Conservation (phyloP, 1,140 invertebrate genomes). For the Camponotus floridanus region DNA sequence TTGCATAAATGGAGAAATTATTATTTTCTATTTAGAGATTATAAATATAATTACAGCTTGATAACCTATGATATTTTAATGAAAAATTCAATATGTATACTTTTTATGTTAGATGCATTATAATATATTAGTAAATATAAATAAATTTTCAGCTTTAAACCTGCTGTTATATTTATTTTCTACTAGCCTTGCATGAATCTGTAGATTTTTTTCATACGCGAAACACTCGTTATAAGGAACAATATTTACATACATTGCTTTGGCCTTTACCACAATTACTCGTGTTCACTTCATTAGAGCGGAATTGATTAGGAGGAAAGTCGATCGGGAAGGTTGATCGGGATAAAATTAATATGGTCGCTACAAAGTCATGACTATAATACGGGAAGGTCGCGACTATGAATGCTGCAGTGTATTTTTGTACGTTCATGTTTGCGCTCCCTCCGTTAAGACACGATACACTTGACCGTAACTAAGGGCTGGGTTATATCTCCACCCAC, state of each 20-base stretch:
- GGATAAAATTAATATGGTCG: conserved; percentile 54
- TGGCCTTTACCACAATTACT: conserved; percentile 29
- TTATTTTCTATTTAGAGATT: neutral
- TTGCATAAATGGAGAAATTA: neutral
- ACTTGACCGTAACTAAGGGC: conserved; percentile 33
- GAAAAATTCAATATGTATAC: neutral
- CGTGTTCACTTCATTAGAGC: conserved; percentile 36
- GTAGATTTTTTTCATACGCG: neutral
- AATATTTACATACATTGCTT: conserved; percentile 42
- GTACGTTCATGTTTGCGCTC: neutral
- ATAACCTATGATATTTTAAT: conserved; percentile 24
- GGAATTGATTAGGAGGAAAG: conserved; percentile 34
- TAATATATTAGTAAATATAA: neutral
- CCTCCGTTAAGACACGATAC: conserved; percentile 11
- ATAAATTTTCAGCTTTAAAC: neutral
- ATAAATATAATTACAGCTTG: neutral
- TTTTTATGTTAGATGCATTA: neutral
- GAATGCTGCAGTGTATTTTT: conserved; percentile 49
- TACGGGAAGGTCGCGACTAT: conserved; percentile 39
- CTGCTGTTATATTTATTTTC: neutral
- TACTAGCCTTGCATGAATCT: neutral
- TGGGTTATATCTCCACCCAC: conserved; percentile 1
- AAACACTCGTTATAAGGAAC: neutral
- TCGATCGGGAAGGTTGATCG: conserved; percentile 46
- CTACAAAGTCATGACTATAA: conserved; percentile 49